Evolutionary conservation across 2,888 invertebrate genomes (phyloP), one percentile per base, ranked within the genome.

Genomic region (Keiferia lycopersicella): DNA sequence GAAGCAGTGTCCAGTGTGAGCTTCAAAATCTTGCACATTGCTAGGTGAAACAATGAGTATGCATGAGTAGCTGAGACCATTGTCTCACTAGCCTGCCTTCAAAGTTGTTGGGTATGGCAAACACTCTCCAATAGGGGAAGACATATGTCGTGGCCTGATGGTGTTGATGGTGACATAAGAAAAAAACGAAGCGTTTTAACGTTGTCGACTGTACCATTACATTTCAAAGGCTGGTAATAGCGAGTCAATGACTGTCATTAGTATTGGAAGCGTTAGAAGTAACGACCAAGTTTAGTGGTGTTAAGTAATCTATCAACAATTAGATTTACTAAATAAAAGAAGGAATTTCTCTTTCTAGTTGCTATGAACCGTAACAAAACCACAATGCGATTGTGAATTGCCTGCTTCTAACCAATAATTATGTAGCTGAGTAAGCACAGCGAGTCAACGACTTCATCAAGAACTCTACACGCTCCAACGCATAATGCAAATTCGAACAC

Each of bases 391-490:
- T 45, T 45, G n/a, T n/a, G 6, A 16, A 10, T 45, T n/a, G 1
- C n/a, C 11, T 7, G n/a, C 16, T 45, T 45, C 2, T 6, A 7
- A 45, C n/a, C 45, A 45, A 16, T 45, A n/a, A 45, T n/a, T 4
- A 45, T 16, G n/a, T n/a, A 45, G 45, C 45, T 45, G 7, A 50
- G 20, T 6, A 22, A 53, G 8, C 16, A 10, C 10, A 7, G 30
- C 34, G n/a, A 56, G 56, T 59, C 59, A 59, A 41, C 11, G 67
- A 65, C 68, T 68, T 60, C 45, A 66, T 66, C 61, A 63, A 59
- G 26, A 63, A 60, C n/a, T 63, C 18, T 34, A 58, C 10, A 18
- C 59, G 48, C 20, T 58, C 34, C 62, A 60, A 56, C 22, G 16
- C 59, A 59, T 50, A 30, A 63, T 63, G 61, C 63, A 63, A 63